These are phyloP conservation scores for Lytechinus variegatus DNA, from an alignment of 35 echinoderm and acorn worm species.

Conservation along the genomic window DNA sequence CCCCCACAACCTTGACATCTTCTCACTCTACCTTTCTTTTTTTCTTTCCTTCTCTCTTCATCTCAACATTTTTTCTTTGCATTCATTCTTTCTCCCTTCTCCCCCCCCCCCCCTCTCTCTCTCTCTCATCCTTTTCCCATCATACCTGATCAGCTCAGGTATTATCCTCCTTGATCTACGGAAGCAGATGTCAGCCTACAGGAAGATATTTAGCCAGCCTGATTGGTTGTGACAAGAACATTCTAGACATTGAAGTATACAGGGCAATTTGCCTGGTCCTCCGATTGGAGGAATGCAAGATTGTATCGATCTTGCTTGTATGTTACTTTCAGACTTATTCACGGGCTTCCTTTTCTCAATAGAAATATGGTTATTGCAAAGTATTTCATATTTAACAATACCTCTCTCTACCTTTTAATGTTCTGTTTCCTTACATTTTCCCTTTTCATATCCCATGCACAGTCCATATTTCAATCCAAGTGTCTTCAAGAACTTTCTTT, in stretches of 20 bases:
- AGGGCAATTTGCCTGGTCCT: neutral
- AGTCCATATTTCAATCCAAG: no score
- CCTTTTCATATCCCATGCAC: no score
- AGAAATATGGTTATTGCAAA: no score
- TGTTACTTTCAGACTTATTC: neutral
- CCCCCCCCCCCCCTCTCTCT: no score
- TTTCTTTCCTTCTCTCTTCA: neutral
- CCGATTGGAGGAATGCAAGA: neutral
- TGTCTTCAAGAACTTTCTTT: no score
- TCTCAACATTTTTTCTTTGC: neutral
- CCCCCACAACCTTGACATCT: no score
- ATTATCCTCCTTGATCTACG: neutral
- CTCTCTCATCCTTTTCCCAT: neutral
- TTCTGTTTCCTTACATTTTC: no score
- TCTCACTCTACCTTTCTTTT: neutral
- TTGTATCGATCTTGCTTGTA: neutral
- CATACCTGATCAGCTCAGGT: slow-evolving; percentile 9
- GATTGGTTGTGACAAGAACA: neutral
- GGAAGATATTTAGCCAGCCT: neutral
- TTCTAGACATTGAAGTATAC: neutral
- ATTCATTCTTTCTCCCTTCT: neutral
- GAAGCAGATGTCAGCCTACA: neutral
- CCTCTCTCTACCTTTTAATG: no score
- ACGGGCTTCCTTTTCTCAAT: neutral
- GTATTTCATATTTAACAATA: no score